A percentile compares a stretch with the other conserved stretches of the same genome.
These are phyloP conservation scores for Callyntrura sp. DNA, from an alignment of 2,888 invertebrate genomes.

Conservation along the genomic window DNA sequence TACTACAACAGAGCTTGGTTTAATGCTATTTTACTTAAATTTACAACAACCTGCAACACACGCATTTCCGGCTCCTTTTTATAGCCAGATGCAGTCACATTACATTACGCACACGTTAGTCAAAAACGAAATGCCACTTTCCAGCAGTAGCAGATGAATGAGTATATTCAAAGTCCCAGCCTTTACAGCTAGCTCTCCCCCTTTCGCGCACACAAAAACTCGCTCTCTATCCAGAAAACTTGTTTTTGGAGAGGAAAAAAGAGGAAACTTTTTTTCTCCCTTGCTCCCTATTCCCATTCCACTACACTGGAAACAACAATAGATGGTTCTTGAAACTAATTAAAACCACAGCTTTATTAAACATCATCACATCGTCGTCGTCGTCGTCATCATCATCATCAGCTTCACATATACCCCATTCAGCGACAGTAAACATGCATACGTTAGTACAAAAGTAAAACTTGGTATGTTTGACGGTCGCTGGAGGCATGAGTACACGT, in stretches of 20 bases:
- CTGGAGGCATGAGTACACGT: too few relatives aligned
- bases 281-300: not conserved
- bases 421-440: too few relatives aligned
- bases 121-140: conserved; percentile 7
- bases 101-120: conserved; percentile 45
- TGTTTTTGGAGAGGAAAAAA: not conserved
- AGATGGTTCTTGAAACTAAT: conserved; percentile 59
- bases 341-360: conserved; percentile 69
- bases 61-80: conserved; percentile 55
- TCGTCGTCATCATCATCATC: conserved; percentile 22
- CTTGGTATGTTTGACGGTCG: too few relatives aligned
- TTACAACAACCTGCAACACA: too few relatives aligned
- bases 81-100: too few relatives aligned
- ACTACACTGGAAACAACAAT: not conserved
- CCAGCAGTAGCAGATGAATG: too few relatives aligned
- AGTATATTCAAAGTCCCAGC: too few relatives aligned
- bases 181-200: too few relatives aligned
- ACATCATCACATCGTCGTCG: conserved; percentile 64
- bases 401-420: conserved; percentile 1
- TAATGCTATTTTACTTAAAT: conserved; percentile 7
- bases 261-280: conserved; percentile 10
- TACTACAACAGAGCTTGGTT: not conserved
- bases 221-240: too few relatives aligned
- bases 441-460: too few relatives aligned
- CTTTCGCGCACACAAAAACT: too few relatives aligned